Evolutionary conservation across 30 jellyfish, hydroid and myxozoan genomes (phyloP).

Genomic region (Turritopsis rubra): DNA sequence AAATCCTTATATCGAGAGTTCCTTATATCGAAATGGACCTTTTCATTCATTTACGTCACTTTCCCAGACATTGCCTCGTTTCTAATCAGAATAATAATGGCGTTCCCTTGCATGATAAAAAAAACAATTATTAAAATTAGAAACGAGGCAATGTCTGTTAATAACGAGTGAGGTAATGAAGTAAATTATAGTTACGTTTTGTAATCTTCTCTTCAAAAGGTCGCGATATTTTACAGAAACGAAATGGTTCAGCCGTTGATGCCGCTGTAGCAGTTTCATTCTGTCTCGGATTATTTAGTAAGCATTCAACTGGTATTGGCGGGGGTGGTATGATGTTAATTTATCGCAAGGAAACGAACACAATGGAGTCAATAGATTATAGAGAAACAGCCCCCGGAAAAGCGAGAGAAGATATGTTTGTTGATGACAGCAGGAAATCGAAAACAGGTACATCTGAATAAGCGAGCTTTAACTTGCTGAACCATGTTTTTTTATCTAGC

Average conservation of each 20-base stretch:
- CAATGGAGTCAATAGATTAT: conserved; percentile 77
- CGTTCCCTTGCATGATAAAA: too few species aligned
- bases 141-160: too few species aligned
- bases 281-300: conserved; percentile 91
- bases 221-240: conserved; percentile 57
- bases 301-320: conserved; percentile 99
- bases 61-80: too few species aligned
- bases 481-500: too few species aligned
- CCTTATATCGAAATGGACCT: too few species aligned
- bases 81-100: too few species aligned
- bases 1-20: too few species aligned
- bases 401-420: conserved; percentile 95
- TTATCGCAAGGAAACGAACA: conserved; percentile 50
- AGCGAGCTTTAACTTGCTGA: too few species aligned
- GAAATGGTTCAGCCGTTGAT: conserved; percentile 98
- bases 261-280: conserved; percentile 91
- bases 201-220: conserved; percentile 35
- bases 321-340: conserved; percentile 99
- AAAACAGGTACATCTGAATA: conserved; percentile 47
- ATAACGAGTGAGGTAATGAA: background rate
- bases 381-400: conserved; percentile 94
- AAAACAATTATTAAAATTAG: too few species aligned
- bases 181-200: too few species aligned
- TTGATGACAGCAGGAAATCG: conserved; percentile 67
- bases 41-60: too few species aligned